phyloP scores from a whole-genome alignment of 2,113 vertebrate genomes.

The Erinaceus europaeus region DNA sequence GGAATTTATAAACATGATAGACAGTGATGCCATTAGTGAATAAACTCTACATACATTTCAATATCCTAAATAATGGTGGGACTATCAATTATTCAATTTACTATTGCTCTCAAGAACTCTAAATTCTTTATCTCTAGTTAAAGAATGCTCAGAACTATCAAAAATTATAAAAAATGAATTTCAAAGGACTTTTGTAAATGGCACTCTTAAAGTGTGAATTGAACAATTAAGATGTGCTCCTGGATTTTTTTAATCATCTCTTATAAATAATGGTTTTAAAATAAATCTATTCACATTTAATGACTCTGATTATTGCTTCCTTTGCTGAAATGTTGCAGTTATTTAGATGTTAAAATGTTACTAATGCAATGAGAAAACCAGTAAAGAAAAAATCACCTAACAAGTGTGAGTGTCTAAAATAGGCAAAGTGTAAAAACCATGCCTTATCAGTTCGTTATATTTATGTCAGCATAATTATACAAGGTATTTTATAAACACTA shows the following conservation, averaged over 20 bases:
- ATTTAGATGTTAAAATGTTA: background rate
- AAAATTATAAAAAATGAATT: slow-evolving; percentile 45
- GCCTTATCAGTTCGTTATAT: background rate
- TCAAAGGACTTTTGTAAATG: background rate
- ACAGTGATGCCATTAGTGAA: background rate
- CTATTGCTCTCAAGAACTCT: background rate
- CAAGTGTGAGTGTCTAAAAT: background rate
- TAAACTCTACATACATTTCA: background rate
- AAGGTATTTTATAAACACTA: slow-evolving; percentile 29
- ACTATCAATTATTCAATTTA: background rate
- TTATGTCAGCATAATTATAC: background rate
- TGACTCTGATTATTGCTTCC: no score
- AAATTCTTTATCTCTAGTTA: slow-evolving; percentile 8
- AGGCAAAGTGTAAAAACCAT: slow-evolving; percentile 6
- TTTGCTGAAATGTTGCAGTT: background rate
- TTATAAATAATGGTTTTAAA: background rate
- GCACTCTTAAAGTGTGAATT: slow-evolving; percentile 25
- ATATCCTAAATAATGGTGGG: background rate
- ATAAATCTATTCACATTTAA: slow-evolving; percentile 31
- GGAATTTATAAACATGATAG: slow-evolving; percentile 18
- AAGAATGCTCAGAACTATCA: background rate
- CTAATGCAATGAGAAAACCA: background rate
- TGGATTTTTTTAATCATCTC: background rate
- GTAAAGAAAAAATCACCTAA: background rate
- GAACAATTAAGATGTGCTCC: background rate